phyloP scores from a whole-genome alignment of 2,113 vertebrate genomes.

The Rallus limicola region DNA sequence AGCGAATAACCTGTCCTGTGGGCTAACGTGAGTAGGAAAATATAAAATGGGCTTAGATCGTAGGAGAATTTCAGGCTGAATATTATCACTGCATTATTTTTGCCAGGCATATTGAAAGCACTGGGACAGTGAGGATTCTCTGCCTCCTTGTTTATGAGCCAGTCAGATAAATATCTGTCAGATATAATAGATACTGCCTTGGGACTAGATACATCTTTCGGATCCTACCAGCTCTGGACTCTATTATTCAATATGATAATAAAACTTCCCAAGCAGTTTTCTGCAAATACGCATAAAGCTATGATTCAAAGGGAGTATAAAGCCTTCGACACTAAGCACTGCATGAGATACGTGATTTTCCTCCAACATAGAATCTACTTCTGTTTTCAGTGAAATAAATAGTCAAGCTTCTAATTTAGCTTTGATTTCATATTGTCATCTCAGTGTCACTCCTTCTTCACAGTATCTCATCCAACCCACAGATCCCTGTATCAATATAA shows the following conservation, averaged over 20 bases:
- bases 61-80: background rate
- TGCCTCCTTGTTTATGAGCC: background rate
- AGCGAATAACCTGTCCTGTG: background rate
- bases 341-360: background rate
- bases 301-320: background rate
- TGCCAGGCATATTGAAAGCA: background rate
- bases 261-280: background rate
- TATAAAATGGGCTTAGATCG: slow-evolving; percentile 15
- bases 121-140: background rate
- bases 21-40: background rate
- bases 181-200: background rate
- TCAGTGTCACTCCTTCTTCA: background rate
- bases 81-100: background rate
- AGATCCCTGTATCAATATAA: background rate
- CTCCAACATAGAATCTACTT: background rate
- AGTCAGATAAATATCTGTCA: background rate
- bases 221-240: background rate
- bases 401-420: slow-evolving; percentile 3
- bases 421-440: slow-evolving; percentile 24
- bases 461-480: background rate
- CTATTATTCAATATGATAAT: background rate
- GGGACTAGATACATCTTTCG: background rate
- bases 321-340: background rate
- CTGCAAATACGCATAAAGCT: background rate
- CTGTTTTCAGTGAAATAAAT: background rate